phyloP scores from a whole-genome alignment of 2,797 vertebrate genomes.

The Gymnothorax reevesii region DNA sequence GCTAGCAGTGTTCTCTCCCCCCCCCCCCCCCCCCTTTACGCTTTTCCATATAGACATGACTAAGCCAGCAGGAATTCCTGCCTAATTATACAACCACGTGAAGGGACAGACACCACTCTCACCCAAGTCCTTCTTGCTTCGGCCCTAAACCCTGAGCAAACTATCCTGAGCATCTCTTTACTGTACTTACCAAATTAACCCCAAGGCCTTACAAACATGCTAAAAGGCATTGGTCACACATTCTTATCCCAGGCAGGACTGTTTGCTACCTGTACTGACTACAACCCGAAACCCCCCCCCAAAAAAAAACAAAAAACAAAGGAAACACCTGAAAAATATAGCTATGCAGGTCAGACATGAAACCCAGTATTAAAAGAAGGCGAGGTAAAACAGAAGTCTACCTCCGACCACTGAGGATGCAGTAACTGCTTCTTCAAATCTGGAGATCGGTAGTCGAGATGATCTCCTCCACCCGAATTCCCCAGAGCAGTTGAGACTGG shows the following conservation, averaged over 20 bases:
- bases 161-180: not conserved
- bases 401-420: too few species aligned
- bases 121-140: constrained; percentile 30
- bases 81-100: constrained; percentile 75
- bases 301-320: too few species aligned
- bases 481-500: not conserved
- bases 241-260: not conserved
- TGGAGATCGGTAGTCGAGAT: not conserved
- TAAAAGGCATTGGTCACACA: not conserved
- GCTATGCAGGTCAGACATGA: too few species aligned
- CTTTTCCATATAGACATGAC: constrained; percentile 71
- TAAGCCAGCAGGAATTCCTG: constrained; percentile 76
- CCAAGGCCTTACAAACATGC: constrained; percentile 18
- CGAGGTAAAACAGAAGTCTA: too few species aligned
- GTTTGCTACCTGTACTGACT: not conserved
- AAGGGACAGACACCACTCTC: constrained; percentile 63
- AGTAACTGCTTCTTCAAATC: not conserved
- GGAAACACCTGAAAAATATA: too few species aligned
- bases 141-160: constrained; percentile 1
- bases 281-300: too few species aligned
- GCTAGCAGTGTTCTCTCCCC: constrained; percentile 65
- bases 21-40: constrained; percentile 64
- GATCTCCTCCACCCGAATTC: not conserved
- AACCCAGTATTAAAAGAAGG: too few species aligned
- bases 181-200: constrained; percentile 10